Conservation (phyloP, 2,113 vertebrate species). For the Barnardius zonarius region DNA sequence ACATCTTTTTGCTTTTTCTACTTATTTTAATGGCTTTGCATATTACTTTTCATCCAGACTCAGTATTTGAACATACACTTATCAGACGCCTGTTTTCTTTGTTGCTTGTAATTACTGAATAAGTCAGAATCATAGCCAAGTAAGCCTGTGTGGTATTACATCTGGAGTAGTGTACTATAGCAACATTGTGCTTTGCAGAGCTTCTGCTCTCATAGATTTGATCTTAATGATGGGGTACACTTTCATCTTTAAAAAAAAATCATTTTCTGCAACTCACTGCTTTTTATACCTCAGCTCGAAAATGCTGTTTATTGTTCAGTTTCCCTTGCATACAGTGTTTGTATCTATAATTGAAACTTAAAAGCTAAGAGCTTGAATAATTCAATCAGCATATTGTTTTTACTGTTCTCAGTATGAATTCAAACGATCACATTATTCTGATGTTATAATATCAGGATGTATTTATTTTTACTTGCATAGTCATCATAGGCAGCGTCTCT, state of each 20-base stretch:
- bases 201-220: conserved; percentile 25
- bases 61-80: conserved; percentile 17
- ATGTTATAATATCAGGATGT: conserved; percentile 57
- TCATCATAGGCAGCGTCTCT: not conserved
- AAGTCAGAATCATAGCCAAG: conserved; percentile 38
- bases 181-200: conserved; percentile 13
- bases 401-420: conserved; percentile 63
- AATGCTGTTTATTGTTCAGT: conserved; percentile 49
- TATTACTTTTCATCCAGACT: conserved; percentile 38
- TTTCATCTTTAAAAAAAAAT: conserved; percentile 61
- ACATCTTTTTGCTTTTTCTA: not conserved
- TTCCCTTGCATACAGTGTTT: conserved; percentile 38
- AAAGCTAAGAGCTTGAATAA: conserved; percentile 67
- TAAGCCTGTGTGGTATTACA: conserved; percentile 24
- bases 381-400: conserved; percentile 70
- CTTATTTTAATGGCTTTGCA: not conserved
- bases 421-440: conserved; percentile 66
- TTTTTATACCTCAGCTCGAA: conserved; percentile 58
- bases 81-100: conserved; percentile 38
- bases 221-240: conserved; percentile 53
- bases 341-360: conserved; percentile 70
- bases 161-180: conserved; percentile 32
- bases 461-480: conserved; percentile 63
- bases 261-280: conserved; percentile 41
- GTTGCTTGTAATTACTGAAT: conserved; percentile 58